phyloP scores from a whole-genome alignment of 2,797 vertebrate species.

The Emydoidea blandingii region DNA sequence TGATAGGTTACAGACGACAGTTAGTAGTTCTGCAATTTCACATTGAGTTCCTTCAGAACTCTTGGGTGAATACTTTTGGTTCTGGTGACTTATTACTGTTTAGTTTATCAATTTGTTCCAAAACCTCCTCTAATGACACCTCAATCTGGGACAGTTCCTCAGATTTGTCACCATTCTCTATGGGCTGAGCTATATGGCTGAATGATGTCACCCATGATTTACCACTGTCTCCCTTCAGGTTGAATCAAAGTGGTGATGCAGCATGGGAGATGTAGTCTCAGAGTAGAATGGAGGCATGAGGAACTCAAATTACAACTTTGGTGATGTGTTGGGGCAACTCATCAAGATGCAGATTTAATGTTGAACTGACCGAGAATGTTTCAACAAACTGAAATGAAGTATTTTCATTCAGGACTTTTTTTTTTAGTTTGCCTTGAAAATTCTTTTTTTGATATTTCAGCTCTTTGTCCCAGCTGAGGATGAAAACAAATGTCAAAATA shows the following conservation, averaged over 20 bases:
- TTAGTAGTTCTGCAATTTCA: too few relatives aligned
- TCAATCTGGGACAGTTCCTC: too few relatives aligned
- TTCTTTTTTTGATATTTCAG: background rate
- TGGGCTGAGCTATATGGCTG: rapidly evolving
- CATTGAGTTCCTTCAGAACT: too few relatives aligned
- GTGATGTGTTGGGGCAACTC: rapidly evolving
- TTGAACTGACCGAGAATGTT: rapidly evolving
- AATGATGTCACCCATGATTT: rapidly evolving
- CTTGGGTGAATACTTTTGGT: too few relatives aligned
- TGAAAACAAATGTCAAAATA: background rate
- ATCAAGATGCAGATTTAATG: rapidly evolving
- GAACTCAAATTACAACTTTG: rapidly evolving
- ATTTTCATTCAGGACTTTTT: background rate
- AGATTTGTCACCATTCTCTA: background rate
- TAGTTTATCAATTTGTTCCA: too few relatives aligned
- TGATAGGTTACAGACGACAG: too few relatives aligned
- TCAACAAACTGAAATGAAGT: background rate
- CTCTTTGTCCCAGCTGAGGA: background rate
- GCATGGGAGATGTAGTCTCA: rapidly evolving
- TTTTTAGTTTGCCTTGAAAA: background rate
- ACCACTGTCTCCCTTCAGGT: rapidly evolving
- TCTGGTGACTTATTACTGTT: too few relatives aligned
- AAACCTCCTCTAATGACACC: too few relatives aligned
- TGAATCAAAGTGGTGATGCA: rapidly evolving
- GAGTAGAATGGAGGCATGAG: rapidly evolving